phyloP scores from a whole-genome alignment of 2,113 vertebrate species.

The Noturus placidus region DNA sequence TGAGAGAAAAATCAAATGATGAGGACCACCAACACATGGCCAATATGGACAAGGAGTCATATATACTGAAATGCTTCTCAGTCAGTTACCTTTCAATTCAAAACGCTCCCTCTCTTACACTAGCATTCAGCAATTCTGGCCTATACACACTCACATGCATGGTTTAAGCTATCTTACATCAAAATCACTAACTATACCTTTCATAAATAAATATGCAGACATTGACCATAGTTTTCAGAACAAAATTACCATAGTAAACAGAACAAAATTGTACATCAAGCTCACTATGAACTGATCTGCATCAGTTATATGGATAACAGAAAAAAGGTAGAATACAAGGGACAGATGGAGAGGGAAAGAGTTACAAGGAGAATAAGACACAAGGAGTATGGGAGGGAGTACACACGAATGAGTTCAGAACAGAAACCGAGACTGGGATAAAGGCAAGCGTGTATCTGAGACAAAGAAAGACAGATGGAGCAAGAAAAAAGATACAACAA shows the following conservation, averaged over 20 bases:
- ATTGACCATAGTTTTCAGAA: neutral
- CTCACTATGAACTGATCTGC: neutral
- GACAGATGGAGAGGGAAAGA: neutral
- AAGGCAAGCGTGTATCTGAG: neutral
- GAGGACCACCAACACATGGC: neutral
- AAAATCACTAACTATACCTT: neutral
- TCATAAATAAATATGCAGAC: neutral
- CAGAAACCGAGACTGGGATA: constrained; percentile 7
- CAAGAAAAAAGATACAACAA: neutral
- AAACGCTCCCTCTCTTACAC: neutral
- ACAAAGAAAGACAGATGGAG: constrained; percentile 23
- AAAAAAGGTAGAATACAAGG: neutral
- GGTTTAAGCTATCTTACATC: neutral
- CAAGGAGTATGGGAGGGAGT: neutral
- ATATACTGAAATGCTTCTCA: neutral
- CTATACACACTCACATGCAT: neutral
- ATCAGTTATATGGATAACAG: neutral
- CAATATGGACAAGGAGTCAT: neutral
- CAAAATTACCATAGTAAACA: too few relatives aligned
- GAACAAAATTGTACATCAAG: neutral
- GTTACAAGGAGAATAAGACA: neutral
- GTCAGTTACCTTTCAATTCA: neutral
- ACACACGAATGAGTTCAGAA: neutral
- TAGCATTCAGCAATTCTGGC: neutral
- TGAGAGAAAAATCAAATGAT: neutral